A percentile compares a stretch with the other conserved stretches of the same genome.
phyloP scores from a whole-genome alignment of 2,888 invertebrate species.

The Melanotus villosus region DNA sequence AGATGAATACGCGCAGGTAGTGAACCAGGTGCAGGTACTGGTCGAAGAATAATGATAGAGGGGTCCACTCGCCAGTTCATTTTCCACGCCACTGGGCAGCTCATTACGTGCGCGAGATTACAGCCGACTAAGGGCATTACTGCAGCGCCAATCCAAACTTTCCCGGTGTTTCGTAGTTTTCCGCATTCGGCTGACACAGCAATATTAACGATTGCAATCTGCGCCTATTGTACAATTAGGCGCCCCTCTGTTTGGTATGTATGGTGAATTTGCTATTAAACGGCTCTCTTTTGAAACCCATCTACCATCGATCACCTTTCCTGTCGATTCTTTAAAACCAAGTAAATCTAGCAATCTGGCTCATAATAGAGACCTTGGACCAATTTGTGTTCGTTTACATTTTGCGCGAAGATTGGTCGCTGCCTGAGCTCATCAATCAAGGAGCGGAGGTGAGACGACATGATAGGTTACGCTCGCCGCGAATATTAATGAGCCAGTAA shows the following conservation, averaged over 20 bases:
- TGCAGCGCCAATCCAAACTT: conserved; percentile 53
- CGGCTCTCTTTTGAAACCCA: conserved; percentile 12
- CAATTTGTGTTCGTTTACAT: conserved; percentile 66
- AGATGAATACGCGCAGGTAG: conserved; percentile 27
- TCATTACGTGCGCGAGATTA: conserved; percentile 61
- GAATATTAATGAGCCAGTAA: conserved; percentile 65
- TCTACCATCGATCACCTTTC: conserved; percentile 34
- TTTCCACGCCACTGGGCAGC: conserved; percentile 64
- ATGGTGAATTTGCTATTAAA: conserved; percentile 41
- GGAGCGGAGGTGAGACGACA: conserved; percentile 62
- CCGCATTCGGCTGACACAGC: conserved; percentile 51
- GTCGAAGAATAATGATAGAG: conserved; percentile 36
- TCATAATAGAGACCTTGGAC: conserved; percentile 61
- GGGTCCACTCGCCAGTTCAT: conserved; percentile 60
- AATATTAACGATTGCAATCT: conserved; percentile 53
- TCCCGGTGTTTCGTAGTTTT: conserved; percentile 48
- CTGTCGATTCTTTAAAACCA: conserved; percentile 46
- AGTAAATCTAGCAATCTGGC: conserved; percentile 58
- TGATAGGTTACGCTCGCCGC: conserved; percentile 63
- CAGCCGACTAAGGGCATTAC: conserved; percentile 50
- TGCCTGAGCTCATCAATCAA: conserved; percentile 63
- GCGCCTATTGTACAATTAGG: conserved; percentile 51
- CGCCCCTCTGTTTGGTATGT: conserved; percentile 44
- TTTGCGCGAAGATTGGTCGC: conserved; percentile 59
- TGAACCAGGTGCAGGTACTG: conserved; percentile 15